Evolutionary conservation across 2,797 vertebrate species (phyloP), one percentile per base, ranked within the genome.

Genomic region (Sorex maritimensis): DNA sequence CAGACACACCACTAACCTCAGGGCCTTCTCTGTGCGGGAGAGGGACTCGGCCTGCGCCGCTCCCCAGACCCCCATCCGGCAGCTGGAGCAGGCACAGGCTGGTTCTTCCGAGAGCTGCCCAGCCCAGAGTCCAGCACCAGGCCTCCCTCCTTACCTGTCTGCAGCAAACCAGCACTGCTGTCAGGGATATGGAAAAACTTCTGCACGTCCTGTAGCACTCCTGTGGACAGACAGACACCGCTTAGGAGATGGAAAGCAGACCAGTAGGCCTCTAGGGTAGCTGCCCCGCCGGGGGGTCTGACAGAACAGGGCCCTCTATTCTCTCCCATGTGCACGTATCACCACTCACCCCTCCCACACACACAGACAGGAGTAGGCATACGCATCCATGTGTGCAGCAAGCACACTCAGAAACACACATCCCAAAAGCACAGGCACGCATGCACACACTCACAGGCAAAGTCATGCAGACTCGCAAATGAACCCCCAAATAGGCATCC

Each of bases 141-240:
- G 71, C 52, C 14, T 26, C 3, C 23, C 38, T 80, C 58, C 84
- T 94, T 98, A 99, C 99, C 99, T 96, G 99, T 99, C 95, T 99
- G 99, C 84, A 99, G 98, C 2, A 99, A 98, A 61, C 99, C 99
- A 24, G 98, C 97, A 2, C 44, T 97, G 41, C 98, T 98, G 97
- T 99, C 99, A 0, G 82, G 95, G 44, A 99, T 98, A 0, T 4
- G 0, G 5, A 99, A 99, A 96, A 98, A 99, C 0, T 44, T 92
- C 98, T 99, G 98, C 72, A 99, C 96, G 4, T 98, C 98, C 73
- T 97, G 75, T 67, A 99, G 98, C 87, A 99, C 97, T 19, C 99
- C 99, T 99, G 93, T 15, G 92, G 94, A 94, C 2, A 10, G 72
- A 83, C 34, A 8, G 26, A 67, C 7, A 28, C 24, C 0, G 0